phyloP scores from a whole-genome alignment of 2,113 vertebrate genomes.

The Centropus bengalensis region DNA sequence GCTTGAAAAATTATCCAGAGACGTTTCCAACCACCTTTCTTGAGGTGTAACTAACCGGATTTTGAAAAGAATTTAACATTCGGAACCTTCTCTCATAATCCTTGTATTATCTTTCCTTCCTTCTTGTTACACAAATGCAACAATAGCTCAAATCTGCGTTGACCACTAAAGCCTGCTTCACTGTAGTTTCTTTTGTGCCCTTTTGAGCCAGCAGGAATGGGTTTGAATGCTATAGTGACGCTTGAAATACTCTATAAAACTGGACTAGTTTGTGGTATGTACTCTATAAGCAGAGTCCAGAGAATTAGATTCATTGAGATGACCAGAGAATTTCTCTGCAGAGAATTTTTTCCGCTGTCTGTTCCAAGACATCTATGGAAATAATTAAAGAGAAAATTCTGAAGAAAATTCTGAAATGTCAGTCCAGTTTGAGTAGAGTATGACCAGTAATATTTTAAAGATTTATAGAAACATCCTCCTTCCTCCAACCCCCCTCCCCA shows the following conservation, averaged over 20 bases:
- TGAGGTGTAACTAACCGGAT: neutral
- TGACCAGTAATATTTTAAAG: neutral
- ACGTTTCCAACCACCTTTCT: neutral
- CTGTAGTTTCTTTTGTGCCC: neutral
- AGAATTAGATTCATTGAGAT: neutral
- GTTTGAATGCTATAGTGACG: neutral
- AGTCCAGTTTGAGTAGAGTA: neutral
- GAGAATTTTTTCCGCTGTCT: too few species aligned
- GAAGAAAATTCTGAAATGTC: neutral
- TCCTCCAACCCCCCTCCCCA: too few species aligned
- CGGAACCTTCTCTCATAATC: neutral
- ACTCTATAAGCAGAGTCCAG: neutral
- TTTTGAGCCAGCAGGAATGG: neutral
- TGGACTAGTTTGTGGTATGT: too few species aligned
- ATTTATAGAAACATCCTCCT: neutral
- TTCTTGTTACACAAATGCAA: neutral
- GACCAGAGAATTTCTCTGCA: neutral
- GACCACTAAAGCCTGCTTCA: neutral
- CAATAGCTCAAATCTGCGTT: neutral
- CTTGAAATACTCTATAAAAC: neutral
- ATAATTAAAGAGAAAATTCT: too few species aligned
- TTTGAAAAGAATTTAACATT: neutral
- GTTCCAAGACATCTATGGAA: too few species aligned
- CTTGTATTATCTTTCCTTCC: neutral
- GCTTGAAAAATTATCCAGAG: neutral